Base-by-base conservation (phyloP, 2,797 vertebrate genomes). In the Poeciliopsis paucimaculata region DNA sequence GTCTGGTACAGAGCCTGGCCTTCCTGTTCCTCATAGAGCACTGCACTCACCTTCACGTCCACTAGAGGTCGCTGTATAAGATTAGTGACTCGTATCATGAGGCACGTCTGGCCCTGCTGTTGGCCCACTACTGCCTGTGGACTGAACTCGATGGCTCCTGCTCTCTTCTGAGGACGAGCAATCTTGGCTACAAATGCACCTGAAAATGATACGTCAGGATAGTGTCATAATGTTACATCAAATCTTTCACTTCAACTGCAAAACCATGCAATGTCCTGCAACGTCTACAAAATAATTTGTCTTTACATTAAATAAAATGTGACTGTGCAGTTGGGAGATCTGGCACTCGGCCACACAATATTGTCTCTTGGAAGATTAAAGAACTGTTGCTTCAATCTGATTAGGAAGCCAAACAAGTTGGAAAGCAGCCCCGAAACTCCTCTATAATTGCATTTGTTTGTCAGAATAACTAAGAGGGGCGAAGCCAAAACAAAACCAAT, bases 121-220 rank as follows among this genome's bases (percentile, higher is more conserved):
- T 96, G 95, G 1, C 97, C 95, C 84, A 99, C 96, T 47, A 98
- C 95, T 0, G 98, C 98, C 11, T 95, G 94, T 55, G 93, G 96
- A 10, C 97, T 98, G 93, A 99, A 99, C 77, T 96, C 94, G 87
- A 99, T 98, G 83, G 96, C 97, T 80, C 96, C 96, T 0, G 97
- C 97, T 77, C 98, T 95, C 83, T 98, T 99, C 94, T 99, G 98
- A 13, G 98, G 97, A 31, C 97, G 96, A 0, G 98, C 97, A 0
- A 99, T 99, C 95, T 99, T 99, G 72, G 98, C 98, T 93, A 99
- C 98, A 0, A 99, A 99, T 75, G 98, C 98, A 95, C 98, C 98
- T 99, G 93, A 43, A 86, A 16, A 57, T 15, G 2, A 80, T 1
- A 80, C 2, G 46, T 64, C 34, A 64, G n/a, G n/a, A 66, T 3